Conservation (phyloP, 2,888 invertebrate species). For the Cyrtodaria siliqua region DNA sequence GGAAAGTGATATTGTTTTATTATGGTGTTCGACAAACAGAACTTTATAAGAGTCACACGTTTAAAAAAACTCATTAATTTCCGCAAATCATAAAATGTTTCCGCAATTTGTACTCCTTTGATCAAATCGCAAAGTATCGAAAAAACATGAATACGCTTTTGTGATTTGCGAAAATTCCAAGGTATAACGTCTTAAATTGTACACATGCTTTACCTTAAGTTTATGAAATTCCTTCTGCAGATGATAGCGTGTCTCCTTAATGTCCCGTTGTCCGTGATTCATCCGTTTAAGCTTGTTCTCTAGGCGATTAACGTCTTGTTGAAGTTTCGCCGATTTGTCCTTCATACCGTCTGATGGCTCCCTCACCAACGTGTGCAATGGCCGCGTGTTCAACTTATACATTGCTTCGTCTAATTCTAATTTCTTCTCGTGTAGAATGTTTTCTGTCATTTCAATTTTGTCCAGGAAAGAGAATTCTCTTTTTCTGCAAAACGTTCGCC, state of each 20-base stretch:
- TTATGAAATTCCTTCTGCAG: constrained; percentile 74
- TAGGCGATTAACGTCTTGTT: constrained; percentile 65
- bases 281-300: constrained; percentile 61
- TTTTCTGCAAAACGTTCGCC: constrained; percentile 66
- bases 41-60: too few relatives aligned
- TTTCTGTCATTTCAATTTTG: constrained; percentile 63
- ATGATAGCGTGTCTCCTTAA: constrained; percentile 65
- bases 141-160: too few relatives aligned
- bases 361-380: constrained; percentile 48
- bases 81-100: too few relatives aligned
- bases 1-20: too few relatives aligned
- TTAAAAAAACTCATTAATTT: too few relatives aligned
- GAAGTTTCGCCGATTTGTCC: constrained; percentile 59
- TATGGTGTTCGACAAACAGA: too few relatives aligned
- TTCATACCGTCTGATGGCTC: constrained; percentile 63
- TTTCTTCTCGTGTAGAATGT: constrained; percentile 64
- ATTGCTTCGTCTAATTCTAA: constrained; percentile 59
- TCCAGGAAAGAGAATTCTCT: constrained; percentile 67
- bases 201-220: constrained; percentile 55
- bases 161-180: too few relatives aligned
- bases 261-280: constrained; percentile 58
- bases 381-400: constrained; percentile 53
- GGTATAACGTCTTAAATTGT: too few relatives aligned
- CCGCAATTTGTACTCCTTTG: too few relatives aligned
- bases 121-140: too few relatives aligned